Conservation (phyloP, 2,113 vertebrate genomes). For the Macheiramphus alcinus region DNA sequence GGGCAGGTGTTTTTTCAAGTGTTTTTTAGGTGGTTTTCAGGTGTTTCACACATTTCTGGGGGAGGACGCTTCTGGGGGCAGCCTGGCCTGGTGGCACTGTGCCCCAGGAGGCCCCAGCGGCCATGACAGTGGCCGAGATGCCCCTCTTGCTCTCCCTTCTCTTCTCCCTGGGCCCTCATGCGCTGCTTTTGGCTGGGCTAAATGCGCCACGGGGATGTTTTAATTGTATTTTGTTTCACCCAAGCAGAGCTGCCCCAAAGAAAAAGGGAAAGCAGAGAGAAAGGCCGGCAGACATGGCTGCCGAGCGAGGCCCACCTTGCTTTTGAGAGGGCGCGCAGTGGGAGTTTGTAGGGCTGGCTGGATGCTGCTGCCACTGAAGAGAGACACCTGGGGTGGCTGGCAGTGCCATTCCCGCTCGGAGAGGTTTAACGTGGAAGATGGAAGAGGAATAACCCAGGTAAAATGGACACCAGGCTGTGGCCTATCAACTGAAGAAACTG, state of each 20-base stretch:
- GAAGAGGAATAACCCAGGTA: not conserved
- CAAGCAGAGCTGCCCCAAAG: not conserved
- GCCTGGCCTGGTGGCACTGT: rapidly evolving
- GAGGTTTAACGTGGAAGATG: not conserved
- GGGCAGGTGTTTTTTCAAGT: not conserved
- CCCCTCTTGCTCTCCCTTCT: not conserved
- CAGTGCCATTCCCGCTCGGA: rapidly evolving
- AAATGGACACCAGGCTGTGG: not conserved
- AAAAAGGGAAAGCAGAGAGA: not conserved
- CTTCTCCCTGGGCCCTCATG: rapidly evolving
- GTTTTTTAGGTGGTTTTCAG: not conserved
- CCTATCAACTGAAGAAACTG: rapidly evolving
- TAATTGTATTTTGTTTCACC: not conserved
- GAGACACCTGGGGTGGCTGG: rapidly evolving
- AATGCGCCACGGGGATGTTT: rapidly evolving
- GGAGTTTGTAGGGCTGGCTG: not conserved
- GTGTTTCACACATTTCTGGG: rapidly evolving
- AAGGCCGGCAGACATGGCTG: not conserved
- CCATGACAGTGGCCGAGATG: rapidly evolving
- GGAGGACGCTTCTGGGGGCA: rapidly evolving
- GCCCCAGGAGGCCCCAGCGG: rapidly evolving
- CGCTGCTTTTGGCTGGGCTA: not conserved
- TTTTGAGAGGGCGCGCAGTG: rapidly evolving
- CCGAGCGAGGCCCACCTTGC: rapidly evolving
- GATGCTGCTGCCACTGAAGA: rapidly evolving